Percentiles rank a stretch among this genome's conserved stretches.
Conservation (phyloP, 2,888 invertebrate genomes). For the Tinea trinotella region DNA sequence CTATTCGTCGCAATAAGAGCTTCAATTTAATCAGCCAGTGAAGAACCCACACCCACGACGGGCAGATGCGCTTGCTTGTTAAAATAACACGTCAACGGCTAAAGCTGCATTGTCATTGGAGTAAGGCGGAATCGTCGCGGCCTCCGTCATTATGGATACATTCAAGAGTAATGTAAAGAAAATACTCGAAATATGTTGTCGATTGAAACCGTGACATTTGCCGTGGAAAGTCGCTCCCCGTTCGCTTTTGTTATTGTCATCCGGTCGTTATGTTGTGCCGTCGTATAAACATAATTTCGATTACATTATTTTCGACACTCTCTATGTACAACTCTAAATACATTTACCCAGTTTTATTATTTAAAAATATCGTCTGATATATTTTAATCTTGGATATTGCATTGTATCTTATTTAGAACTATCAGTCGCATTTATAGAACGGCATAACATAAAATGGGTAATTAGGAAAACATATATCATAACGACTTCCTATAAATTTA, state of each 20-base stretch:
- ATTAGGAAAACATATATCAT: too few species aligned
- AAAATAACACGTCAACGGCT: conserved; percentile 44
- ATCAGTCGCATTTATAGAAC: too few species aligned
- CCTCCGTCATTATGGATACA: conserved; percentile 40
- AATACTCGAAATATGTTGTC: conserved; percentile 62
- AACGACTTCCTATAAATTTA: too few species aligned
- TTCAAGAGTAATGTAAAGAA: conserved; percentile 65
- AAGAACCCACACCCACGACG: conserved; percentile 13
- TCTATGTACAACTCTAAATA: conserved; percentile 19
- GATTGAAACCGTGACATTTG: conserved; percentile 58
- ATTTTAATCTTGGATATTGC: too few species aligned
- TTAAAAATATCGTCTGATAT: too few species aligned
- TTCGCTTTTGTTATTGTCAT: background rate
- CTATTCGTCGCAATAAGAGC: conserved; percentile 15
- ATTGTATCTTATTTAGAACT: too few species aligned
- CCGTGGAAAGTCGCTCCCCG: conserved; percentile 29
- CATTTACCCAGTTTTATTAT: too few species aligned
- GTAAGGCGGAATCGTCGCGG: conserved; percentile 39
- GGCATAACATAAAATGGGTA: too few species aligned
- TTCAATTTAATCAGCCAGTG: conserved; percentile 14
- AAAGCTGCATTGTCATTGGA: conserved; percentile 53
- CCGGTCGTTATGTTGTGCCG: background rate
- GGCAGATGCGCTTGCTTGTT: conserved; percentile 22
- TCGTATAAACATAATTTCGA: background rate
- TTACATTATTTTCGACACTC: conserved; percentile 13